These are phyloP conservation scores for Vidua macroura DNA, from an alignment of 2,113 vertebrate species.

Conservation along the genomic window DNA sequence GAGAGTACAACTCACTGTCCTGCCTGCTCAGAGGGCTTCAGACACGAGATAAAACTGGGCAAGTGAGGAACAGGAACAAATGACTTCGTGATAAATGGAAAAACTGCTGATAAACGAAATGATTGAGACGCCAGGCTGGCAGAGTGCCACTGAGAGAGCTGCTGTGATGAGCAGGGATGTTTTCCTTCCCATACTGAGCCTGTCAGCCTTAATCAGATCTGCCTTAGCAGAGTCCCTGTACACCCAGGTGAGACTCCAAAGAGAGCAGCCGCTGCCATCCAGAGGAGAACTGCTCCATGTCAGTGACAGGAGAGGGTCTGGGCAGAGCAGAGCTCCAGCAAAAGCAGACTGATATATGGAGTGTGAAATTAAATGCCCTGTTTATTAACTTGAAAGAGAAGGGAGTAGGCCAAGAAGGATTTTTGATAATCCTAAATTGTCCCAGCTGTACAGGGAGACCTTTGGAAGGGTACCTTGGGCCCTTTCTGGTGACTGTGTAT, in stretches of 20 bases:
- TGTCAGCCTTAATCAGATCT: slow-evolving; percentile 34
- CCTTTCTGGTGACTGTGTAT: not conserved
- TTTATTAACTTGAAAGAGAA: not conserved
- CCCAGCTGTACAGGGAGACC: not conserved
- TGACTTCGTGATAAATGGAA: not conserved
- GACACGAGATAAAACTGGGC: not conserved
- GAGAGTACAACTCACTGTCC: not conserved
- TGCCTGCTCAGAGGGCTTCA: not conserved
- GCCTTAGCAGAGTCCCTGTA: not conserved
- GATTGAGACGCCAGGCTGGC: not conserved
- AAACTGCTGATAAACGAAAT: slow-evolving; percentile 18
- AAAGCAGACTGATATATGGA: not conserved
- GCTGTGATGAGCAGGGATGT: not conserved
- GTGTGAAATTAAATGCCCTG: not conserved
- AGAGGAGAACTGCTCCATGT: not conserved
- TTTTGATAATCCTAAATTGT: not conserved
- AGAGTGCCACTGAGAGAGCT: not conserved
- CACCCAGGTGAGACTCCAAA: not conserved
- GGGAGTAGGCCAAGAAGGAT: not conserved
- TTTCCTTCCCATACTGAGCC: not conserved
- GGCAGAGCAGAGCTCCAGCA: not conserved
- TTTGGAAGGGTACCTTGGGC: not conserved
- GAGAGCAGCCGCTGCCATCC: not conserved
- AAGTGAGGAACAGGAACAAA: not conserved
- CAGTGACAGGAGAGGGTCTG: not conserved